Percentiles rank a stretch among this genome's conserved stretches.
phyloP scores from a whole-genome alignment of 2,797 vertebrate species.

The Diplodus puntazzo region DNA sequence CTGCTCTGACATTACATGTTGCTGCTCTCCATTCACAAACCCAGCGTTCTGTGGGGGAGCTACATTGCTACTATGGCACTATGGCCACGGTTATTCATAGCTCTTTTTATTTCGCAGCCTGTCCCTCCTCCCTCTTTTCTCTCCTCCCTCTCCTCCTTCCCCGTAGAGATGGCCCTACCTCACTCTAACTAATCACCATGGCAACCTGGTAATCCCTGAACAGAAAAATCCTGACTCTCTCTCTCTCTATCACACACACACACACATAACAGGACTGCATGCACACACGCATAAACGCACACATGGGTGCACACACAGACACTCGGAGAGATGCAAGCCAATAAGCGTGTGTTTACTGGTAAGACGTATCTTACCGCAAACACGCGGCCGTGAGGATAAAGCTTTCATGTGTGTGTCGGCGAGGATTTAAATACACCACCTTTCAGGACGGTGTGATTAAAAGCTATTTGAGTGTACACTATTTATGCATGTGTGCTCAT shows the following conservation, averaged over 20 bases:
- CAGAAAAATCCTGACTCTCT: constrained; percentile 68
- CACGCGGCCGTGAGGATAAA: constrained; percentile 45
- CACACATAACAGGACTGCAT: constrained; percentile 28
- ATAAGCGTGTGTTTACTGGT: constrained; percentile 71
- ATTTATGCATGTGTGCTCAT: constrained; percentile 34
- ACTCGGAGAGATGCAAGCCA: constrained; percentile 51
- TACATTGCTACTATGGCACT: constrained; percentile 54
- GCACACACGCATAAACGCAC: constrained; percentile 42
- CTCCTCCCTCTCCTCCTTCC: constrained; percentile 67
- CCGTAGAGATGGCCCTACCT: constrained; percentile 77
- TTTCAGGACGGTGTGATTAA: constrained; percentile 36
- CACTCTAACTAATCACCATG: constrained; percentile 85
- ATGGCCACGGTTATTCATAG: constrained; percentile 69
- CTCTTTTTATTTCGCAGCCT: constrained; percentile 66
- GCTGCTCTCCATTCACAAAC: constrained; percentile 63
- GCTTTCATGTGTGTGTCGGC: constrained; percentile 23
- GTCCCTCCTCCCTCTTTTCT: constrained; percentile 63
- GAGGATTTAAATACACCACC: constrained; percentile 44
- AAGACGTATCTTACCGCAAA: constrained; percentile 54
- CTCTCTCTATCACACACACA: constrained; percentile 24
- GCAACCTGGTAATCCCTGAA: constrained; percentile 86
- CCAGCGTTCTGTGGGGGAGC: constrained; percentile 46
- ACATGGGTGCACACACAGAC: constrained; percentile 39
- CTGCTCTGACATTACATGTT: constrained; percentile 32
- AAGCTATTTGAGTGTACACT: constrained; percentile 34